Evolutionary conservation across 2,113 vertebrate species (phyloP), one percentile per base, ranked within the genome.

Genomic region (Engystomops pustulosus): DNA sequence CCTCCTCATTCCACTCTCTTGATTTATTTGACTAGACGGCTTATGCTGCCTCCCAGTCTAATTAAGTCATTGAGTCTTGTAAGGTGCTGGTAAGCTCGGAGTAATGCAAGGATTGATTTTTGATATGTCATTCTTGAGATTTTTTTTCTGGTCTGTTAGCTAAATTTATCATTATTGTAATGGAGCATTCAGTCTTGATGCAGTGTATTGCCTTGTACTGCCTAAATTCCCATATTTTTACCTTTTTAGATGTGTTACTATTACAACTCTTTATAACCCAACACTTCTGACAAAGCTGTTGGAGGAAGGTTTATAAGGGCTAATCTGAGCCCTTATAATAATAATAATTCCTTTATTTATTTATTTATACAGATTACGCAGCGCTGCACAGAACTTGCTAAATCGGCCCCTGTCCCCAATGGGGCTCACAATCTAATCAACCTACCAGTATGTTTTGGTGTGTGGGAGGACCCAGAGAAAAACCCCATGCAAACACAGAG

Each of bases 1-100:
- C 17, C 4, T 76, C 47, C 2, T 45, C 60, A 70, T 84, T 68
- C 45, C 17, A 12, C 45, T 32, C 41, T 23, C 32, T 58, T 79
- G 47, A 79, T 85, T 58, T 58, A 85, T 79, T 5, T n/a, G 62
- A 85, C 74, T 79, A 55, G 75, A 85, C 83, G 34, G 45, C 41
- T 38, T 67, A 65, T 67, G 55, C 55, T 83, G 60, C 72, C 74
- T 84, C 62, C 30, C 17, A 51, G 71, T n/a, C 81, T 62, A 69
- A 78, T 84, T 84, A 84, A 79, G 47, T 77, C 17, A 78, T 23
- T 69, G 12, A 10, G 36, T 58, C 62, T 55, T 20, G 36, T 79
- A 79, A 79, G 70, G 65, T 85, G 62, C 83, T 70, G 41, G 17
- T 14, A 70, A 79, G 32, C 38, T 14, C 47, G 44, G n/a, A 25